These are phyloP conservation scores for Nymphalis io DNA, from an alignment of 1,140 invertebrate species.

Conservation along the genomic window DNA sequence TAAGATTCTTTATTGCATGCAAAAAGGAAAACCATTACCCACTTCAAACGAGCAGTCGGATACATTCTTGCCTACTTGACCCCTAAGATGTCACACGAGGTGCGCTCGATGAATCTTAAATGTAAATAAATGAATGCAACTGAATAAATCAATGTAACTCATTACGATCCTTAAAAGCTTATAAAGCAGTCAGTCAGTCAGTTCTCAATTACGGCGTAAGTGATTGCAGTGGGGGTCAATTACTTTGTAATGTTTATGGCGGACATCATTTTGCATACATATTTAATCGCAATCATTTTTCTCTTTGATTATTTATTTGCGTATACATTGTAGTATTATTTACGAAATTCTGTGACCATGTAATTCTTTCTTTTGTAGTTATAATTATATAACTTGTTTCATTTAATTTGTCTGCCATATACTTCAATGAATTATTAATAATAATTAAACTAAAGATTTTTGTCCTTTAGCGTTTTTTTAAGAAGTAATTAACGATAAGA, in stretches of 20 bases:
- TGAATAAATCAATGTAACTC: slow-evolving; percentile 22
- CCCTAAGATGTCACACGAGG: not conserved
- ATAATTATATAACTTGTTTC: no score
- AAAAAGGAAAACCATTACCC: not conserved
- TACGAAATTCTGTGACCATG: no score
- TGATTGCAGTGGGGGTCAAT: not conserved
- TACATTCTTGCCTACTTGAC: slow-evolving; percentile 6
- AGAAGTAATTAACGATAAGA: no score
- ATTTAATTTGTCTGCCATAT: no score
- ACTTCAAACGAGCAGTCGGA: not conserved
- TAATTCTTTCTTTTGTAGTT: no score
- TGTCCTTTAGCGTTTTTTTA: no score
- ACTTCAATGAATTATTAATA: no score
- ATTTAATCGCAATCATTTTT: slow-evolving; percentile 1
- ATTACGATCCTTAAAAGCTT: slow-evolving; percentile 17
- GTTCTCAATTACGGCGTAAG: slow-evolving; percentile 6
- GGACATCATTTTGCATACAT: not conserved
- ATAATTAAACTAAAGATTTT: no score
- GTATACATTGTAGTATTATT: not conserved
- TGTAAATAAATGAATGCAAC: slow-evolving; percentile 14
- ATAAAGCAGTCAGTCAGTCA: slow-evolving; percentile 15
- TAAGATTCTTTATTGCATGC: no score
- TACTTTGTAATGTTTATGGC: not conserved
- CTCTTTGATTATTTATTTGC: not conserved
- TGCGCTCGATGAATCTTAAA: slow-evolving; percentile 14